Evolutionary conservation across 1,140 invertebrate genomes (phyloP).

Genomic region (Diorhabda sublineata): DNA sequence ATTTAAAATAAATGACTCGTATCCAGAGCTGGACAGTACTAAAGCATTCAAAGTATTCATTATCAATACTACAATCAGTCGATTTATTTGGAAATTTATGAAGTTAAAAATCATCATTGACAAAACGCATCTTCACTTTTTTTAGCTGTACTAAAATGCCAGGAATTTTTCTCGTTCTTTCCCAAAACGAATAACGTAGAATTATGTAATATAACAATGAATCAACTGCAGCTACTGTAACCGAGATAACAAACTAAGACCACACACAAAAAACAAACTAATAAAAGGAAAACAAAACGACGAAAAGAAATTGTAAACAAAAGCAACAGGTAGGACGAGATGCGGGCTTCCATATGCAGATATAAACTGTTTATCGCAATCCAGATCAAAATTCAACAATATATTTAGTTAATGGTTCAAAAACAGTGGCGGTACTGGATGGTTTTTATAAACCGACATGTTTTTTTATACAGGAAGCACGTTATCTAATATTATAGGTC

Average conservation of each 20-base stretch:
- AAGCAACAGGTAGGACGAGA: not conserved
- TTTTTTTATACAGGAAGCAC: no score
- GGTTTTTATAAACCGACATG: no score
- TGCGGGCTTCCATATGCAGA: not conserved
- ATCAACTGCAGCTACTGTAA: not conserved
- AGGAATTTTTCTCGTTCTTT: not conserved
- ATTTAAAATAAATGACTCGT: no score
- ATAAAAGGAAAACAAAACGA: not conserved
- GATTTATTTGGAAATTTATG: no score
- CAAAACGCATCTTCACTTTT: no score
- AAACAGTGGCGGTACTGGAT: no score
- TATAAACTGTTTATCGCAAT: not conserved
- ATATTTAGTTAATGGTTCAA: conserved; percentile 1
- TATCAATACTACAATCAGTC: no score
- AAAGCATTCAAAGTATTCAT: no score
- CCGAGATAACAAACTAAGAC: conserved; percentile 2
- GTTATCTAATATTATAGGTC: no score
- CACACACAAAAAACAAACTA: not conserved
- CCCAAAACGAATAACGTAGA: not conserved
- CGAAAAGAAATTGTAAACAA: not conserved
- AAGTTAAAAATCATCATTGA: no score
- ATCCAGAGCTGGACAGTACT: no score
- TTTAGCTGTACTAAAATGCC: no score
- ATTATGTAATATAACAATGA: not conserved
- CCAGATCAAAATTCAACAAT: not conserved